Evolutionary conservation across 2,113 vertebrate genomes (phyloP).

Genomic region (Corapipo altera): DNA sequence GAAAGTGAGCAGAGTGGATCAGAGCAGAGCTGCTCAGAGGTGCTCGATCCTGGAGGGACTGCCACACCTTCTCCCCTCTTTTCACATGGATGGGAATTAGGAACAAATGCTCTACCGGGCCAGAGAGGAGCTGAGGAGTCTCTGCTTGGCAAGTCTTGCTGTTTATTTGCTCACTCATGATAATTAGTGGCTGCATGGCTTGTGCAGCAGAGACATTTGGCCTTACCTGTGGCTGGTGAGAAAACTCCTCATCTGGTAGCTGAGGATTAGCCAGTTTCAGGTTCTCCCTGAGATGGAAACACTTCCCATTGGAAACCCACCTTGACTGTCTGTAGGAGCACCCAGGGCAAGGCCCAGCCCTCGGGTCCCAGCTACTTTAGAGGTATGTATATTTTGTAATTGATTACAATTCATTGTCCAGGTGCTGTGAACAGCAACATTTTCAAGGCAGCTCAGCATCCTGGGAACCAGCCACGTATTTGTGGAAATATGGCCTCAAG

Average conservation of each 20-base stretch:
- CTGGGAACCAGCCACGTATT: background rate
- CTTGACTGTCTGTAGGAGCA: background rate
- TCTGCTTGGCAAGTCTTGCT: background rate
- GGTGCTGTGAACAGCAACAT: background rate
- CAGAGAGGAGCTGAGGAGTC: background rate
- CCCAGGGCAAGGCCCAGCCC: background rate
- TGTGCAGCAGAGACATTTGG: background rate
- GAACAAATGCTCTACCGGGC: background rate
- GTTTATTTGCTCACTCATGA: background rate
- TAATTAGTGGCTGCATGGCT: background rate
- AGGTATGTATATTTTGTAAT: background rate
- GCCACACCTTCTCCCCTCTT: background rate
- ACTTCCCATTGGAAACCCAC: background rate
- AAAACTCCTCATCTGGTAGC: conserved; percentile 33
- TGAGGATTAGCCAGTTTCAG: conserved; percentile 54
- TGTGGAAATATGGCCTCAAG: background rate
- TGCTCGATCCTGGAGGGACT: background rate
- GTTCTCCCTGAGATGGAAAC: background rate
- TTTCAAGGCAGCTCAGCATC: background rate
- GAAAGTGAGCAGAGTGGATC: conserved; percentile 46
- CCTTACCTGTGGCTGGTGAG: conserved; percentile 56
- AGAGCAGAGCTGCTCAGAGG: background rate
- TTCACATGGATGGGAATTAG: background rate
- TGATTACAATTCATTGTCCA: background rate
- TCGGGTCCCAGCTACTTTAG: background rate